Evolutionary conservation across 64 coral and sea anemone species (phyloP).

Genomic region (Porites australiensis): DNA sequence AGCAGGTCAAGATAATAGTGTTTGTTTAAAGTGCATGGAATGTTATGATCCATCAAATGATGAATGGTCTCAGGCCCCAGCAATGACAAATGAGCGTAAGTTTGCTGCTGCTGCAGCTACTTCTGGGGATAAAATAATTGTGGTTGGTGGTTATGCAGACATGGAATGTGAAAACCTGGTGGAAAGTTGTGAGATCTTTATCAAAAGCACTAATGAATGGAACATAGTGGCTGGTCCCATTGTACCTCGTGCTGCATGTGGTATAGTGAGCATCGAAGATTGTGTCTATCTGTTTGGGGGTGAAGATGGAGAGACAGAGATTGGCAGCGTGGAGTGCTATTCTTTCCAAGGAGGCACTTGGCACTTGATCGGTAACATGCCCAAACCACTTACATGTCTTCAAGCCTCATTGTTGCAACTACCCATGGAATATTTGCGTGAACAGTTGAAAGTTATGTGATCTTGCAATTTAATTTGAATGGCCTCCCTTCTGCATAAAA

Average conservation of each 20-base stretch:
- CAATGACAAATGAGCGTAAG: neutral
- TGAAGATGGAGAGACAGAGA: neutral
- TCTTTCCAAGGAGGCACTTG: too few relatives aligned
- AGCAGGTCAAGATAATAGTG: neutral
- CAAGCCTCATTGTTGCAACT: too few relatives aligned
- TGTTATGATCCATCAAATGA: neutral
- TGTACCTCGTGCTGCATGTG: conserved; percentile 38
- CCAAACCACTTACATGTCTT: too few relatives aligned
- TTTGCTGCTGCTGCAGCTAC: neutral
- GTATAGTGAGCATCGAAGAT: conserved; percentile 8
- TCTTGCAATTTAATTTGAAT: too few relatives aligned
- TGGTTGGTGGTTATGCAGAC: neutral
- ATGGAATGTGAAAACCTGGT: neutral
- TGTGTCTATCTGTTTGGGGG: conserved; percentile 45
- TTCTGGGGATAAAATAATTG: conserved; percentile 6
- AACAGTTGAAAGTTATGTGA: too few relatives aligned
- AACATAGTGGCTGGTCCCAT: neutral
- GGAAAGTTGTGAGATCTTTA: conserved; percentile 27
- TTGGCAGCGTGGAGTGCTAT: neutral
- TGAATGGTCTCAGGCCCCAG: neutral
- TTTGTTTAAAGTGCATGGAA: neutral
- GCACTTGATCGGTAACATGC: too few relatives aligned
- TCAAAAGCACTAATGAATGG: conserved; percentile 24
- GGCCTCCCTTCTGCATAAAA: too few relatives aligned
- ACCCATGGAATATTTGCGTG: too few relatives aligned